Base-by-base conservation (phyloP, 2,888 invertebrate genomes). In the Lordiphosa andalusiaca region DNA sequence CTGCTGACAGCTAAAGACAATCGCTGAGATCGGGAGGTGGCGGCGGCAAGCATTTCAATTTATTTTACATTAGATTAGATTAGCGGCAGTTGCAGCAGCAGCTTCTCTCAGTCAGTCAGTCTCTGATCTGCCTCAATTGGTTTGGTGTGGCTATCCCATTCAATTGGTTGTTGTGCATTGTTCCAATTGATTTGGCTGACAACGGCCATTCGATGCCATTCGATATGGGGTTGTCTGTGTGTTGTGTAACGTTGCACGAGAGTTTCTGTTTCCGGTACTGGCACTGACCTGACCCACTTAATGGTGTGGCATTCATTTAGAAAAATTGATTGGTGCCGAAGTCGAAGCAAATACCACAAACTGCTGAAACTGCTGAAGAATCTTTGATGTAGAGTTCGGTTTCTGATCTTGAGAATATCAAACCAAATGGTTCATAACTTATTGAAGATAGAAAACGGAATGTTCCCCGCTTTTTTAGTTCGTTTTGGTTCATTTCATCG, bases 121-220 rank as follows among this genome's bases (percentile, higher is more conserved):
- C 19, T 21, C 19, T 37, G 16, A 37, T 38, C 13, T 59, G 49
- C 44, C 47, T 25, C 9, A 41, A 10, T 9, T 13, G 9, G 10
- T 30, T 7, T 47, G 44, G 41, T 68, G 54, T 76, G 60, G 59
- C 61, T 69, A 60, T 67, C 73, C 81, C 65, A 19, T 19, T 84
- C 73, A 81, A 76, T 69, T 71, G 69, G 40, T 36, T 21, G 19
- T 36, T 50, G 13, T 37, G 21, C 37, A 42, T 37, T 53, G 60
- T 71, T 76, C 64, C 81, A 84, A 76, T 77, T 84, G 84, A 83
- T 67, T 73, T 77, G 23, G 65, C 44, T 69, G n/a, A n/a, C n/a
- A n/a, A n/a, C n/a, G n/a, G 58, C 58, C 2, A 21, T 21, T 21
- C 53, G 63, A 47, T 42, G 44, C 21, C 48, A 46, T 40, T 50